Evolutionary conservation across 2,888 invertebrate genomes (phyloP), one percentile per base, ranked within the genome.

Genomic region (Tenthredo distinguenda): DNA sequence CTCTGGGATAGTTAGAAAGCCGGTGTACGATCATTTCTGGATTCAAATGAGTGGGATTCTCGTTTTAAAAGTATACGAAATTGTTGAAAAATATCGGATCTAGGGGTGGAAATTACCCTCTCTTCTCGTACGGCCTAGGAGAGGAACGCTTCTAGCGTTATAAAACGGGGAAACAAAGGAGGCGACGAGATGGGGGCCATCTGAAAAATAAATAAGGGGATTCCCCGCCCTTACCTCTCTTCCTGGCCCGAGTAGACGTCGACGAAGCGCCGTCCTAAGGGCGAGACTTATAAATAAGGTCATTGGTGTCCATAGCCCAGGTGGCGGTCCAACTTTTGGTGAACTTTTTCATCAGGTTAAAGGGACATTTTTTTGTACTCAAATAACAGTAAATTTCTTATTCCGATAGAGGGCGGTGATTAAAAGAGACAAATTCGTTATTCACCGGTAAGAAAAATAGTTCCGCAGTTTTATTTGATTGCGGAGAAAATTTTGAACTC

Each of bases 191-290:
- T 58, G 37, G 62, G 81, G 62, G 62, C 40, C 62, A 40, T 81
- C 62, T 81, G 62, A 81, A 81, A 81, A 81, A 81, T 62, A 81
- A 81, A 81, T 81, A 81, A 81, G 37, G 81, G 62, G 37, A 62
- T 62, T 62, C 50, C n/a, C 37, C 31, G 3, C 34, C 18, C 47
- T 43, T n/a, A 12, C 6, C n/a, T 55, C n/a, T 55, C 50, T 18
- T 7, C 50, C 55, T 55, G 2, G 3, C 76, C 43, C 12, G 21
- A 79, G 37, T 37, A 47, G 58, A 79, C 79, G 58, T 58, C 79
- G 58, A 79, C 79, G 34, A 34, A 37, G 37, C 18, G 37, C 55
- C 79, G 10, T 55, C 15, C 37, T 26, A 34, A 58, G 62, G 62
- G 21, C 21, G 37, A 81, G 40, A 40, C 81, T 62, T 40, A 81